These are phyloP conservation scores for Stenopsyche tienmushanensis DNA, from an alignment of 1,140 invertebrate genomes.

Conservation along the genomic window DNA sequence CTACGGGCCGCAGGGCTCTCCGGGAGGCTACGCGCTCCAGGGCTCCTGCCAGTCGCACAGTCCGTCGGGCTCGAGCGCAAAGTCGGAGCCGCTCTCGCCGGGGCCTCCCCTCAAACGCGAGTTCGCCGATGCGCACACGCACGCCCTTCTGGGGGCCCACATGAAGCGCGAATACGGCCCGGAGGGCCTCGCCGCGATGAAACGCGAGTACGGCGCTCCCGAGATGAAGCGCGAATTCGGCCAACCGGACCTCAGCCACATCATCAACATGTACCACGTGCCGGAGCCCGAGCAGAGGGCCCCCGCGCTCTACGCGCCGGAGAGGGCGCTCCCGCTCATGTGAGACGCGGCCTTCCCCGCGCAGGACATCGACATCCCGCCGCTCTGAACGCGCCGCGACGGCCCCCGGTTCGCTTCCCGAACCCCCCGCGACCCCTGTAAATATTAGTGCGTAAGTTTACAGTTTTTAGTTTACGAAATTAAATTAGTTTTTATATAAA, in stretches of 20 bases:
- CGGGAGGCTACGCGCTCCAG: slow-evolving; percentile 61
- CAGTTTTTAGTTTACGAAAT: slow-evolving; percentile 23
- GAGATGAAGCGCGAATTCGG: slow-evolving; percentile 71
- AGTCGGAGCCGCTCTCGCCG: slow-evolving; percentile 79
- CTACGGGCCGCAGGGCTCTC: slow-evolving; percentile 64
- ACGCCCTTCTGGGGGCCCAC: slow-evolving; percentile 53
- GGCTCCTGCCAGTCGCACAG: slow-evolving; percentile 72
- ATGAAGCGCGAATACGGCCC: slow-evolving; percentile 70
- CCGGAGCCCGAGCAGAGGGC: slow-evolving; percentile 56
- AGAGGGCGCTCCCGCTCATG: slow-evolving; percentile 52
- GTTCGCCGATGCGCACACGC: slow-evolving; percentile 51
- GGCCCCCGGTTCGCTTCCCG: background rate
- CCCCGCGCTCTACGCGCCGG: slow-evolving; percentile 51
- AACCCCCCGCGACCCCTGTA: background rate
- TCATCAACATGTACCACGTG: slow-evolving; percentile 66
- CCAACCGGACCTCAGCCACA: slow-evolving; percentile 59
- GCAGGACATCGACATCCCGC: slow-evolving; percentile 59
- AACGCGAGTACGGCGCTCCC: slow-evolving; percentile 76
- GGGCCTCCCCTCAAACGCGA: slow-evolving; percentile 70
- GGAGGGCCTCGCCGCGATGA: slow-evolving; percentile 65
- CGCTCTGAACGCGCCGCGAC: slow-evolving; percentile 50
- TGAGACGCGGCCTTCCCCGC: slow-evolving; percentile 57
- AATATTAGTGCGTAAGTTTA: slow-evolving; percentile 15
- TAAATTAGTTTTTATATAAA: slow-evolving; percentile 23
- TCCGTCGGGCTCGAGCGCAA: slow-evolving; percentile 78